Base-by-base conservation (phyloP, 2,888 invertebrate genomes). In the Nebria brevicollis region DNA sequence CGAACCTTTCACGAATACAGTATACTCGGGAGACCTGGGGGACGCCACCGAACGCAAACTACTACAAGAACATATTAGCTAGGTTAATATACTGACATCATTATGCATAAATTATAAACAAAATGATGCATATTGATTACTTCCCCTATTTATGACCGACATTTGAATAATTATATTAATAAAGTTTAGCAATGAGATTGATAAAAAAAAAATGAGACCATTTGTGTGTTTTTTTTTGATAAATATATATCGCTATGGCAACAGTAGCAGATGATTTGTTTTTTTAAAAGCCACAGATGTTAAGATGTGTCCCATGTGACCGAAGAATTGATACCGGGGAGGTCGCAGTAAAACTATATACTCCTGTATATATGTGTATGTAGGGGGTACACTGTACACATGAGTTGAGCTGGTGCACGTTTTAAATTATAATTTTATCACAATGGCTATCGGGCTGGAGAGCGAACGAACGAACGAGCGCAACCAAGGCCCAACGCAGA, bases 341-440 rank as follows among this genome's bases (percentile, higher is more conserved):
- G 70, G 70, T 34, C 34, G 20, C 25, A 70, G 70, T 25, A 70
- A 34, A 54, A 54, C 13, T 54, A 54, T 54, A 54, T 54, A 13
- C 34, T 34, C 20, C 20, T 20, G 20, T 20, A 20, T 20, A 20
- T 20, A 20, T 20, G 54, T 54, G 25, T 11, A 34, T 68, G 68
- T 26, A 11, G 34, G 84, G 83, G 84, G 83, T 82, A 83, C 84
- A 85, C 83, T 83, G 84, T 84, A 83, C 84, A 85, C 83, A 85
- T 84, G 82, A 83, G 84, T 84, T 84, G 84, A 83, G 83, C 83
- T 82, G 79, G 78, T 72, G 81, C 83, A 83, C 83, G 84, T 82
- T 84, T 84, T 84, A 84, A 84, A 84, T 84, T 84, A 83, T 84
- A 83, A 83, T 83, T 84, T 84, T 84, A 84, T 84, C 84, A 83